phyloP scores from a whole-genome alignment of 2,888 invertebrate species.

The Idaea aversata region DNA sequence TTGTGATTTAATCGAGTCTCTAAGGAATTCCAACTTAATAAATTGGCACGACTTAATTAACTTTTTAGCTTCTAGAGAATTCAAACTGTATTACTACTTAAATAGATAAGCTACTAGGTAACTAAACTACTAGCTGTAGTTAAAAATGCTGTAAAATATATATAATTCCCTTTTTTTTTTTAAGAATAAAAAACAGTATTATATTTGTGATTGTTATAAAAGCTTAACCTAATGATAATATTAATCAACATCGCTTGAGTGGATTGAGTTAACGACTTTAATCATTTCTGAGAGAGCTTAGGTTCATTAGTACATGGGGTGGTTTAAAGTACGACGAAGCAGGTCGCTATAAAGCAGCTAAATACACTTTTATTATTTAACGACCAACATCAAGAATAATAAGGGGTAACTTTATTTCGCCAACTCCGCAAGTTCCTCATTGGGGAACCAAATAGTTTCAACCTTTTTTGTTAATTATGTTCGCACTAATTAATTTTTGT shows the following conservation, averaged over 20 bases:
- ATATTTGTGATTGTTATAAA: neutral
- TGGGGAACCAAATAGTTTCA: slow-evolving; percentile 19
- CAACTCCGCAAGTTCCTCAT: slow-evolving; percentile 19
- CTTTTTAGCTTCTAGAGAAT: too few species aligned
- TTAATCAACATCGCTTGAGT: neutral
- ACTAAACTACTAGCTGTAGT: too few species aligned
- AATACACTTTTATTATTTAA: slow-evolving; percentile 54
- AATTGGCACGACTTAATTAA: too few species aligned
- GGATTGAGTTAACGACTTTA: slow-evolving; percentile 15
- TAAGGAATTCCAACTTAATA: too few species aligned
- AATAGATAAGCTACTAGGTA: too few species aligned
- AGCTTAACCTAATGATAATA: neutral
- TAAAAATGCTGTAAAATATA: too few species aligned
- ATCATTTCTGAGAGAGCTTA: slow-evolving; percentile 21
- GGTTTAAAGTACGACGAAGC: slow-evolving; percentile 33
- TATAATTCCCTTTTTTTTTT: too few species aligned
- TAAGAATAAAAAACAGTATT: neutral
- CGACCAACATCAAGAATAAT: slow-evolving; percentile 53
- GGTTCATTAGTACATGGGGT: slow-evolving; percentile 24
- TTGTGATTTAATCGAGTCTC: neutral
- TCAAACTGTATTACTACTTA: too few species aligned
- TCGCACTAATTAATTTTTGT: slow-evolving; percentile 5
- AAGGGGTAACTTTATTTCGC: slow-evolving; percentile 51
- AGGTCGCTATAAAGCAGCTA: slow-evolving; percentile 35
- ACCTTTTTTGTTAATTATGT: neutral